Evolutionary conservation across 2,888 invertebrate genomes (phyloP).

Genomic region (Tipula unca): DNA sequence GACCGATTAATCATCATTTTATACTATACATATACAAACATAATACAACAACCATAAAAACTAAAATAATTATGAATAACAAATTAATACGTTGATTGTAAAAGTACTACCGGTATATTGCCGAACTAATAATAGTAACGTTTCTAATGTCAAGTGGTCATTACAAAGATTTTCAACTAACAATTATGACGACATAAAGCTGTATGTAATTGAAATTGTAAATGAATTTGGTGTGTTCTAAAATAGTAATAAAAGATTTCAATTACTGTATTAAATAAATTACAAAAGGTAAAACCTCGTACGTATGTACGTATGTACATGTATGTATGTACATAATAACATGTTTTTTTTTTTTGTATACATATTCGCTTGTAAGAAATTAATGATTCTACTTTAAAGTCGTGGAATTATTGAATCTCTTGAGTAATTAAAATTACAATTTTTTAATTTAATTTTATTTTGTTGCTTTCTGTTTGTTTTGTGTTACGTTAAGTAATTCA

Average conservation of each 20-base stretch:
- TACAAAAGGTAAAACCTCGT: too few species aligned
- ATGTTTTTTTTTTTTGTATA: not conserved
- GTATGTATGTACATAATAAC: not conserved
- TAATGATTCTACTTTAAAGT: not conserved
- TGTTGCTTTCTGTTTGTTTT: not conserved
- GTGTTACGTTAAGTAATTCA: not conserved
- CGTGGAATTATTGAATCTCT: not conserved
- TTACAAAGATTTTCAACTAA: not conserved
- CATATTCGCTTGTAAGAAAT: not conserved
- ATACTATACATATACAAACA: not conserved
- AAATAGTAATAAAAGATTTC: not conserved
- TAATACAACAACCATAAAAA: too few species aligned
- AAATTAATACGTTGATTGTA: not conserved
- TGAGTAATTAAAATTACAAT: not conserved
- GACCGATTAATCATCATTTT: not conserved
- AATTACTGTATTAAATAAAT: not conserved
- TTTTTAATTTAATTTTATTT: not conserved
- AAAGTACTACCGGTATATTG: not conserved
- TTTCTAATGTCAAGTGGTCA: not conserved
- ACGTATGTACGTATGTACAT: not conserved
- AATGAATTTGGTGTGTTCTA: not conserved
- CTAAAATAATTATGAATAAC: not conserved
- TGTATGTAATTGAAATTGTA: not conserved
- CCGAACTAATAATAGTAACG: not conserved
- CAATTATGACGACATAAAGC: not conserved